These are phyloP conservation scores for Ranitomeya variabilis DNA, from an alignment of 2,113 vertebrate genomes.

Conservation along the genomic window DNA sequence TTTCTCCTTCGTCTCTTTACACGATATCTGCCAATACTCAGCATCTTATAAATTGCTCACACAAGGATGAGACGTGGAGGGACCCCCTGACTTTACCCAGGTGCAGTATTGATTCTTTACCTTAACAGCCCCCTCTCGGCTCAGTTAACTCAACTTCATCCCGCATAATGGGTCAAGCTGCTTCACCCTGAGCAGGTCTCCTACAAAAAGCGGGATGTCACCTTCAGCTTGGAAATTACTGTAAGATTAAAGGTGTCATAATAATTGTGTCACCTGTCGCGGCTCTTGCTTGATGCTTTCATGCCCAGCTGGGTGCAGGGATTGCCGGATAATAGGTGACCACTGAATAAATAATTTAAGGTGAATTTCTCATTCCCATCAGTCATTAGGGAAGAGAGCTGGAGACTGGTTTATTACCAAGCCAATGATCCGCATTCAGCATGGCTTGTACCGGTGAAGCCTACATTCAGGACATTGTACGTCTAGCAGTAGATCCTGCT, in stretches of 20 bases:
- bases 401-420: neutral
- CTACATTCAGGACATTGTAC: neutral
- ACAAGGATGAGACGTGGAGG: neutral
- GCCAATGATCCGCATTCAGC: neutral
- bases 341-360: neutral
- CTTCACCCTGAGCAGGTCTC: neutral
- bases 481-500: neutral
- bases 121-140: neutral
- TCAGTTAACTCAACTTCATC: neutral
- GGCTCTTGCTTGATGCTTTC: slow-evolving; percentile 14
- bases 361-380: neutral
- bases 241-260: slow-evolving; percentile 49
- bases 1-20: neutral
- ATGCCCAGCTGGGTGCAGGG: neutral
- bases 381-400: neutral
- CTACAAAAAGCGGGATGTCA: neutral
- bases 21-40: neutral
- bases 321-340: neutral
- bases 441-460: neutral
- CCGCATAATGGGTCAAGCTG: slow-evolving; percentile 9
- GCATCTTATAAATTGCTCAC: neutral
- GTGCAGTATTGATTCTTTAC: slow-evolving; percentile 10
- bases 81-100: neutral
- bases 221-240: slow-evolving; percentile 35
- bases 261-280: slow-evolving; percentile 37